phyloP scores from a whole-genome alignment of 2,113 vertebrate species.

The Bambusicola thoracicus region DNA sequence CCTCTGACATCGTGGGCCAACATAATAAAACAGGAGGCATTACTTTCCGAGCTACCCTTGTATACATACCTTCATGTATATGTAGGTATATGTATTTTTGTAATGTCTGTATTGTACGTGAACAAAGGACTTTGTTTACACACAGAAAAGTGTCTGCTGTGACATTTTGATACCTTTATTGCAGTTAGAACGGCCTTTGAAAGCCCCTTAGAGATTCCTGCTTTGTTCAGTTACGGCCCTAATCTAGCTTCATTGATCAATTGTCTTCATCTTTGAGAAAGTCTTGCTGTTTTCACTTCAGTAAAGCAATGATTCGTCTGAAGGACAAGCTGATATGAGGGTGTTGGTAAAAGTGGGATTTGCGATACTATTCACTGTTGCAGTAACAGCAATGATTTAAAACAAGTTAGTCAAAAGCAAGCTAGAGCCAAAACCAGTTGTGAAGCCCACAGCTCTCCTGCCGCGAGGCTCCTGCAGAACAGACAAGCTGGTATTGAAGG shows the following conservation, averaged over 20 bases:
- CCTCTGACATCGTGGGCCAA: too few species aligned
- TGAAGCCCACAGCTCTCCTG: background rate
- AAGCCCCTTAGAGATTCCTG: background rate
- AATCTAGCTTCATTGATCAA: background rate
- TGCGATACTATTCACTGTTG: background rate
- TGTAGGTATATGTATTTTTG: background rate
- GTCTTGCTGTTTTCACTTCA: background rate
- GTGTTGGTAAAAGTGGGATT: background rate
- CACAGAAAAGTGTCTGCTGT: background rate
- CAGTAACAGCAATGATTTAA: background rate
- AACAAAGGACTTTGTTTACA: background rate
- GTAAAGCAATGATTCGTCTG: background rate
- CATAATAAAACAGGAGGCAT: too few species aligned
- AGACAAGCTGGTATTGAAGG: background rate
- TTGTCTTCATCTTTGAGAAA: background rate
- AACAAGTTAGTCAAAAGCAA: background rate
- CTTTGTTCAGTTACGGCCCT: background rate
- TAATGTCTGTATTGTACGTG: background rate
- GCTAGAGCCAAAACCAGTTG: background rate
- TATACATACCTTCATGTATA: background rate
- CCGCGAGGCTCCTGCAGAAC: background rate
- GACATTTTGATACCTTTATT: background rate
- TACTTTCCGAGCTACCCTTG: too few species aligned
- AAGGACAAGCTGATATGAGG: background rate
- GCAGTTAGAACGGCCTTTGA: background rate